Conservation (phyloP, 2,888 invertebrate genomes). For the Dryobotodes eremita region DNA sequence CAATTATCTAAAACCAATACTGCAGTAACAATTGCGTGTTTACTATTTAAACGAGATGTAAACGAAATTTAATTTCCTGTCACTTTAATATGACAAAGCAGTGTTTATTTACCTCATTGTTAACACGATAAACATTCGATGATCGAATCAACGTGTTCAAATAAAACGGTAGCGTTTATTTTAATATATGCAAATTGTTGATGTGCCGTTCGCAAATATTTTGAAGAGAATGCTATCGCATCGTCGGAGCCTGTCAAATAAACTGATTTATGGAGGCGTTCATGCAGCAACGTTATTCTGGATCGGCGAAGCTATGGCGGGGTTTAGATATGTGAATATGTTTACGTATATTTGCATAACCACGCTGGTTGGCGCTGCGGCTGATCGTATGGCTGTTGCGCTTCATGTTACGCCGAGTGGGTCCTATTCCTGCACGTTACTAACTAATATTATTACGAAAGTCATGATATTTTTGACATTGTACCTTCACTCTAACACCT, state of each 20-base stretch:
- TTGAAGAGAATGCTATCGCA: constrained; percentile 11
- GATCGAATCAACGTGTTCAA: constrained; percentile 40
- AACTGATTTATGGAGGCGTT: constrained; percentile 39
- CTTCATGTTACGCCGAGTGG: neutral
- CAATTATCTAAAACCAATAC: constrained; percentile 29
- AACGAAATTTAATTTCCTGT: constrained; percentile 15
- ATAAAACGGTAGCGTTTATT: constrained; percentile 33
- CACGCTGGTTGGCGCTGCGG: neutral
- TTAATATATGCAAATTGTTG: constrained; percentile 42
- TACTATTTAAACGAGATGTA: constrained; percentile 11
- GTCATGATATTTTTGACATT: neutral
- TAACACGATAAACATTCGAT: constrained; percentile 29
- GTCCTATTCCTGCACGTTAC: neutral
- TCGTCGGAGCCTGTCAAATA: constrained; percentile 27
- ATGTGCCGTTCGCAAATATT: constrained; percentile 30
- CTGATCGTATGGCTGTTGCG: constrained; percentile 1
- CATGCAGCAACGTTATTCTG: constrained; percentile 7
- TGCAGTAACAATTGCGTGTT: constrained; percentile 1
- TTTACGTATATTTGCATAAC: constrained; percentile 26
- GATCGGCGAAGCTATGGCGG: constrained; percentile 3
- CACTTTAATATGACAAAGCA: constrained; percentile 19
- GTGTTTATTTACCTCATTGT: constrained; percentile 22
- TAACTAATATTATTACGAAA: neutral
- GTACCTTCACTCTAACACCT: neutral
- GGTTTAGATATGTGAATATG: constrained; percentile 18